Percentiles rank a stretch among this genome's conserved stretches.
These are phyloP conservation scores for Oreochromis spilurus DNA, from an alignment of 2,113 vertebrate species.

Conservation along the genomic window DNA sequence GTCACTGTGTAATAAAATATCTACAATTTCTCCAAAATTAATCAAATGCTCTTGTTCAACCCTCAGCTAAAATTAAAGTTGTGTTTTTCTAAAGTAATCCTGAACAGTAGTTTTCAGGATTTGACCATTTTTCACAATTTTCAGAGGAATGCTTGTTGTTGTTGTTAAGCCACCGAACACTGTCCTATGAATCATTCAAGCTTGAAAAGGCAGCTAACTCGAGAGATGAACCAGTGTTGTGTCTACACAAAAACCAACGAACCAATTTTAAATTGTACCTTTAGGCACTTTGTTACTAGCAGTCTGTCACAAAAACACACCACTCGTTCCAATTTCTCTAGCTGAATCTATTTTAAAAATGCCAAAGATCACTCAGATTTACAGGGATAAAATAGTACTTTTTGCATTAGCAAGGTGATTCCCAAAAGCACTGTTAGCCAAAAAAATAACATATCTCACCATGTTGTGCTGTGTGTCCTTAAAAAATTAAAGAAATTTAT, in stretches of 20 bases:
- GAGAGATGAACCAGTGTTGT: background rate
- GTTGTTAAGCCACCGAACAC: background rate
- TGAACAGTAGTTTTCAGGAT: background rate
- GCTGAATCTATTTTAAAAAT: background rate
- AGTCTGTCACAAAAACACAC: background rate
- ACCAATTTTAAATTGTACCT: background rate
- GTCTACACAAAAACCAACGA: background rate
- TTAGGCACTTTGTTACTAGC: background rate
- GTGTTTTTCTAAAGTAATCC: background rate
- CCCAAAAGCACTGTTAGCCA: background rate
- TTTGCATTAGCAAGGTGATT: background rate
- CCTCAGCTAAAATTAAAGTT: background rate
- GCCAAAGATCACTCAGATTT: background rate
- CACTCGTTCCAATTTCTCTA: background rate
- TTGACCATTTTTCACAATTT: background rate
- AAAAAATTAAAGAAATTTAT: background rate
- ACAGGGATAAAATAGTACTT: background rate
- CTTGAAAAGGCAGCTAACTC: background rate
- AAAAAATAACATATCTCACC: background rate
- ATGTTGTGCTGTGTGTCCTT: background rate
- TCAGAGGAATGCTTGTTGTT: background rate
- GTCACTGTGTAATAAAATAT: background rate
- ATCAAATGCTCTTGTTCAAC: background rate
- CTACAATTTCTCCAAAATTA: background rate
- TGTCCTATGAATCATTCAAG: background rate